Evolutionary conservation across 30 jellyfish, hydroid and myxozoan species (phyloP), one percentile per base, ranked within the genome.

Genomic region (Pelagia noctiluca): DNA sequence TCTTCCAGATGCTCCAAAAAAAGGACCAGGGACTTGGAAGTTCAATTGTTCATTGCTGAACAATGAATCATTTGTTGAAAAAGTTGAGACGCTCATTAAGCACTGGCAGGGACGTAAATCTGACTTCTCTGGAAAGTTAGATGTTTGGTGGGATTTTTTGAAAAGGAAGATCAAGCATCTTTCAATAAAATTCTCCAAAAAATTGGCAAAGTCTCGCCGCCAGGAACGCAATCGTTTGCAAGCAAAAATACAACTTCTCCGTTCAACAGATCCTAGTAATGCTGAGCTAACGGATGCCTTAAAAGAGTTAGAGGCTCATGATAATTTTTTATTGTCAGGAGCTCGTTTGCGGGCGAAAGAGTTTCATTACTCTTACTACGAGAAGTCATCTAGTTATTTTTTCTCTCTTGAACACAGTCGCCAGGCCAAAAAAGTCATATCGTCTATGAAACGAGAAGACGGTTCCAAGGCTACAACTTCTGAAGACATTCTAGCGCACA

Each of bases 71-170:
- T 49, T 47, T 75, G 25, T 24, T 31, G 67, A n/a, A 19, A 75
- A 75, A 50, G 49, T 75, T 12, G 25, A 30, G 49, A 11, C 49
- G 46, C 49, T 42, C 50, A 32, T 49, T 3, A 3, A 5, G 25
- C 37, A 12, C 50, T 75, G 86, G 86, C 23, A 12, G 2, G 3
- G 53, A 5, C 67, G 78, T 25, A 5, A 22, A 22, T 65, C 5
- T 3, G 61, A 66, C 61, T 66, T 22, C 29, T 3, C 64, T 35
- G 35, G 16, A 5, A 8, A 66, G 18, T 28, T 26, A n/a, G 53
- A 78, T 33, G 70, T 28, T 0, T 78, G 85, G 85, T 78, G 85
- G 68, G 84, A 78, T 76, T 1, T 50, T n/a, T 65, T 82, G 3
- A 50, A 76, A 32, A 76, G 21, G 33, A 50, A 50, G 35, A 37